A percentile compares a stretch with the other conserved stretches of the same genome.
phyloP scores from a whole-genome alignment of 2,113 vertebrate species.

The Calidris pygmaea region DNA sequence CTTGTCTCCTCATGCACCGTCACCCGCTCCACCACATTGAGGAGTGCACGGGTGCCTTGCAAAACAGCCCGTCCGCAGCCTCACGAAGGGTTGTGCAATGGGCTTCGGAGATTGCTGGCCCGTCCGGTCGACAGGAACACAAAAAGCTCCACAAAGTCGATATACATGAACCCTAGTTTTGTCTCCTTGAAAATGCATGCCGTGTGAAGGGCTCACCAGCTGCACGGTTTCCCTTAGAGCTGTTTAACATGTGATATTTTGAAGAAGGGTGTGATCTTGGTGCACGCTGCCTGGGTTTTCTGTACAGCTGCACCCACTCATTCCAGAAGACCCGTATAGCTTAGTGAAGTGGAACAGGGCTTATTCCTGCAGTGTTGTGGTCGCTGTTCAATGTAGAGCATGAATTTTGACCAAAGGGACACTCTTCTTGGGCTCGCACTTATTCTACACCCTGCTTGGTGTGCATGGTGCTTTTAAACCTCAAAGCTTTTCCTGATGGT shows the following conservation, averaged over 20 bases:
- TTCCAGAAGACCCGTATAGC: background rate
- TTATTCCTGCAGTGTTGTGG: background rate
- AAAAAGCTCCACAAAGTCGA: background rate
- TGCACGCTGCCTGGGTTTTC: rapidly evolving
- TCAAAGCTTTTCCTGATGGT: background rate
- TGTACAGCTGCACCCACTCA: background rate
- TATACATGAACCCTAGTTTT: background rate
- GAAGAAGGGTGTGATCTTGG: background rate
- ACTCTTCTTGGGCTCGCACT: background rate
- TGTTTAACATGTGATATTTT: background rate
- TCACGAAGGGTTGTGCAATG: background rate
- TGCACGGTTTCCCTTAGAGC: background rate
- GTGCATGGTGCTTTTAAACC: background rate
- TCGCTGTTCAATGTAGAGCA: background rate
- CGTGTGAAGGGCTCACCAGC: background rate
- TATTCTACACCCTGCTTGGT: background rate
- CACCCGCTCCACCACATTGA: rapidly evolving
- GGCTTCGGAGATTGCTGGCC: background rate
- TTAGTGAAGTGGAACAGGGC: background rate
- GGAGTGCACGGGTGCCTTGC: background rate
- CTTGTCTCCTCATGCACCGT: rapidly evolving
- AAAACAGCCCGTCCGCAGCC: background rate
- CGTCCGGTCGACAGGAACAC: background rate
- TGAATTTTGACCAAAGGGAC: background rate
- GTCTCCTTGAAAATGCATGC: background rate